Conservation (phyloP, 2,888 invertebrate genomes). For the Agriotes lineatus region DNA sequence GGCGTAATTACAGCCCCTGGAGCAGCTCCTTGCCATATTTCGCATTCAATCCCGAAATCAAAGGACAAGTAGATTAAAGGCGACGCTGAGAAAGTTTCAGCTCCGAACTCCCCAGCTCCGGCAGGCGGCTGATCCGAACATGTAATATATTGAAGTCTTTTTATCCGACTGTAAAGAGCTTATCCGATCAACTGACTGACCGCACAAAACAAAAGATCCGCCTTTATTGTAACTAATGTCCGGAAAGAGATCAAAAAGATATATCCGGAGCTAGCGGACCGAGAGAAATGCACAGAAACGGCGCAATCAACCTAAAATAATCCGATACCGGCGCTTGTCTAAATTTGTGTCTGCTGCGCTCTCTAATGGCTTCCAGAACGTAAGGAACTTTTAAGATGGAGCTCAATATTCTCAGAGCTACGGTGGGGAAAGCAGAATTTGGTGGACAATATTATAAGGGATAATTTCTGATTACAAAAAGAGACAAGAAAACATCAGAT, state of each 20-base stretch:
- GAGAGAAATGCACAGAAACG: constrained; percentile 42
- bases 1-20: too few species aligned
- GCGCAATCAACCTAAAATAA: constrained; percentile 44
- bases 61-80: too few species aligned
- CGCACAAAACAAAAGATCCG: constrained; percentile 45
- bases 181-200: constrained; percentile 42
- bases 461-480: too few species aligned
- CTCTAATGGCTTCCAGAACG: background rate
- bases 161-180: constrained; percentile 39
- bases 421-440: too few species aligned
- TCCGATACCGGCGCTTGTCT: constrained; percentile 40
- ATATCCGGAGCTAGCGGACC: constrained; percentile 42
- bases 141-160: constrained; percentile 39
- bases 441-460: too few species aligned
- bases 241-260: constrained; percentile 52
- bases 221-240: constrained; percentile 46
- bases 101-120: constrained; percentile 7
- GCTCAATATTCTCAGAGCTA: too few species aligned
- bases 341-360: constrained; percentile 36
- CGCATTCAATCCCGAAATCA: too few species aligned
- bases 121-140: constrained; percentile 17
- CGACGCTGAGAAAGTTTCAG: too few species aligned
- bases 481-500: too few species aligned
- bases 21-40: too few species aligned
- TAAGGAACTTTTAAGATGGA: background rate